A percentile compares a stretch with the other conserved stretches of the same genome.
Evolutionary conservation across 2,888 invertebrate species (phyloP).

Genomic region (Volucella inflata): DNA sequence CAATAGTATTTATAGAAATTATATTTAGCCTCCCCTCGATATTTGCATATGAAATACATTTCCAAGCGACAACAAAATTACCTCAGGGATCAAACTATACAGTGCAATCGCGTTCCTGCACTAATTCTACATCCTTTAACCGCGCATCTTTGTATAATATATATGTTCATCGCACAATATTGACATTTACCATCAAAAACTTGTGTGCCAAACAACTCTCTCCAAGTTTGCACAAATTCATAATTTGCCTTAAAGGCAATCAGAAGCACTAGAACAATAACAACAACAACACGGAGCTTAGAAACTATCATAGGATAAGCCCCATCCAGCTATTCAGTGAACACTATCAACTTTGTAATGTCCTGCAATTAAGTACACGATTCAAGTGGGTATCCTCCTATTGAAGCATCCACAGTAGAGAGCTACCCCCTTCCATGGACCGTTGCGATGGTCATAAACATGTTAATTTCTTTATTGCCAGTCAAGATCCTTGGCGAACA

Average conservation of each 20-base stretch:
- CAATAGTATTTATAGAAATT: constrained; percentile 54
- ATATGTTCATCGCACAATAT: constrained; percentile 38
- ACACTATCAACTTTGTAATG: constrained; percentile 73
- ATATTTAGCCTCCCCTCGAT: constrained; percentile 15
- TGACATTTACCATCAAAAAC: constrained; percentile 71
- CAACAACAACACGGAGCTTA: constrained; percentile 32
- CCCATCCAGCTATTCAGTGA: constrained; percentile 41
- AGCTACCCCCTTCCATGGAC: constrained; percentile 22
- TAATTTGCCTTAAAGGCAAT: constrained; percentile 58
- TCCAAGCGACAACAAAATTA: constrained; percentile 56
- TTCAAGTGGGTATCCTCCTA: constrained; percentile 52
- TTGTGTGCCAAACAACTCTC: constrained; percentile 68
- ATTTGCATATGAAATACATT: constrained; percentile 72
- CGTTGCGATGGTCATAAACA: constrained; percentile 72
- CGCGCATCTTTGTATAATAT: not conserved
- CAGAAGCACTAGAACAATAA: not conserved
- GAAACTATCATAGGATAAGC: constrained; percentile 42
- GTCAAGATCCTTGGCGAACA: constrained; percentile 69
- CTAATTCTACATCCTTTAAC: not conserved
- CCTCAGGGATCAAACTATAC: constrained; percentile 62
- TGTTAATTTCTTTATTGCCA: constrained; percentile 75
- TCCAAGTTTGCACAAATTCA: constrained; percentile 56
- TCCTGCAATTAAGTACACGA: constrained; percentile 74
- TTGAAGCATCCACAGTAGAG: no score
- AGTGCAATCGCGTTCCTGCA: constrained; percentile 18